Percentiles rank a stretch among this genome's conserved stretches.
These are phyloP conservation scores for Acropora yongei DNA, from an alignment of 64 coral and sea anemone genomes.

Conservation along the genomic window DNA sequence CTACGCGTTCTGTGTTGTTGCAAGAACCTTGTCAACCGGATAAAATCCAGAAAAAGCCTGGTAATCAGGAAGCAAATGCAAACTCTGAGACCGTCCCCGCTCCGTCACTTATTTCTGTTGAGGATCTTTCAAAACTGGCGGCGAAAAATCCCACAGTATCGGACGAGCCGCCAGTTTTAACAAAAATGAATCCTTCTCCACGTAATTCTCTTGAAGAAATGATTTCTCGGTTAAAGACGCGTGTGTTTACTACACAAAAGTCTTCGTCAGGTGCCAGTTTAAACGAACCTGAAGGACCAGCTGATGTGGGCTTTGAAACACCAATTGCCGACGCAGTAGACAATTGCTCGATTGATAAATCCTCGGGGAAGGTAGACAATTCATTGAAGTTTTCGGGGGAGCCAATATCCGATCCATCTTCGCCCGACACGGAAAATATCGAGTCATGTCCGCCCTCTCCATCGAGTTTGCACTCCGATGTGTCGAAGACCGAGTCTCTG, in stretches of 20 bases:
- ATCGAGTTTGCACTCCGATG: constrained; percentile 58
- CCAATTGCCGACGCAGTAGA: not conserved
- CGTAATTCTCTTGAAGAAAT: constrained; percentile 60
- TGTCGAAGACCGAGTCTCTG: constrained; percentile 37
- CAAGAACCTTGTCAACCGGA: constrained; percentile 7
- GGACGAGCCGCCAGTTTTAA: constrained; percentile 80
- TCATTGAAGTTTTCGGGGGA: constrained; percentile 33
- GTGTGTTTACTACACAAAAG: constrained; percentile 38
- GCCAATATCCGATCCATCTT: constrained; percentile 53
- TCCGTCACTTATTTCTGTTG: constrained; percentile 78
- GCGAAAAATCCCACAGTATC: constrained; percentile 66
- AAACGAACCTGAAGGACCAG: not conserved
- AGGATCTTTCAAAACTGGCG: constrained; percentile 83
- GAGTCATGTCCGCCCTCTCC: constrained; percentile 54
- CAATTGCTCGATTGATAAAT: constrained; percentile 4
- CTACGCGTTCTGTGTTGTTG: not conserved
- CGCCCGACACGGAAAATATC: constrained; percentile 71
- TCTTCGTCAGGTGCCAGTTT: constrained; percentile 14
- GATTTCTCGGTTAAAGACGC: constrained; percentile 70
- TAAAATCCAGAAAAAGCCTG: not conserved
- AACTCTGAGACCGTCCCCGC: constrained; percentile 35
- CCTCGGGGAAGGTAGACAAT: not conserved
- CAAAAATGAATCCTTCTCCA: constrained; percentile 69
- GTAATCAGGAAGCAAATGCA: not conserved
- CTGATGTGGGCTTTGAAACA: constrained; percentile 2